A percentile compares a stretch with the other conserved stretches of the same genome.
Conservation (phyloP, 2,888 invertebrate genomes). For the Andrena bicolor region DNA sequence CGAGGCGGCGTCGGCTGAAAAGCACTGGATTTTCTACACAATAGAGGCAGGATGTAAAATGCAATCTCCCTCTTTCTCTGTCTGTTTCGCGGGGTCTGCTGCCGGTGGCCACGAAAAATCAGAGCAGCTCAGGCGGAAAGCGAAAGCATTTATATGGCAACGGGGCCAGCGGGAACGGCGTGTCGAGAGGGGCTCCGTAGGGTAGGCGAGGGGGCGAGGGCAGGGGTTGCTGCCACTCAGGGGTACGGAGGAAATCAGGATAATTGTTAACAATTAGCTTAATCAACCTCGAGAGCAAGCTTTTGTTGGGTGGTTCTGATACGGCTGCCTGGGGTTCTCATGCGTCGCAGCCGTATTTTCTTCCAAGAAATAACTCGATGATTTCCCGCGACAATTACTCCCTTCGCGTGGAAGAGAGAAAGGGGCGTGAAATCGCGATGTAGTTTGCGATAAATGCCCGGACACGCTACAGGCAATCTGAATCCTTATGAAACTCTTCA, state of each 20-base stretch:
- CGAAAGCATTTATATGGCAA: slow-evolving; percentile 79
- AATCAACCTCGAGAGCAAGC: slow-evolving; percentile 84
- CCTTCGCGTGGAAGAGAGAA: background rate
- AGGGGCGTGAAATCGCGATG: background rate
- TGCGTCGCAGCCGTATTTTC: slow-evolving; percentile 58
- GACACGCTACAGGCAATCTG: background rate
- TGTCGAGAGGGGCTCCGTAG: slow-evolving; percentile 64
- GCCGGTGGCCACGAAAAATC: slow-evolving; percentile 74
- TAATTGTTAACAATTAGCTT: slow-evolving; percentile 85
- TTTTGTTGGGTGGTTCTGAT: slow-evolving; percentile 80
- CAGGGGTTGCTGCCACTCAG: slow-evolving; percentile 79
- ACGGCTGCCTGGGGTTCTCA: slow-evolving; percentile 73
- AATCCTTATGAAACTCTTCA: background rate
- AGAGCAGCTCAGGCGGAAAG: slow-evolving; percentile 77
- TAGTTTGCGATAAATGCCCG: background rate
- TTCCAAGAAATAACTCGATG: slow-evolving; percentile 53
- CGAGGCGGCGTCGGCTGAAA: slow-evolving; percentile 48
- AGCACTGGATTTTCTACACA: slow-evolving; percentile 57
- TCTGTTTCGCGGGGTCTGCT: slow-evolving; percentile 46
- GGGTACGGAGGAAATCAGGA: slow-evolving; percentile 83
- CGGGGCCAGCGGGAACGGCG: slow-evolving; percentile 67
- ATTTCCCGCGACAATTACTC: slow-evolving; percentile 45
- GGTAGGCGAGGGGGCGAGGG: slow-evolving; percentile 66
- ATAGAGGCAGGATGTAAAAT: slow-evolving; percentile 60
- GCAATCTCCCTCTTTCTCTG: slow-evolving; percentile 41